Evolutionary conservation across 2,797 vertebrate species (phyloP).

Genomic region (Paguma larvata): DNA sequence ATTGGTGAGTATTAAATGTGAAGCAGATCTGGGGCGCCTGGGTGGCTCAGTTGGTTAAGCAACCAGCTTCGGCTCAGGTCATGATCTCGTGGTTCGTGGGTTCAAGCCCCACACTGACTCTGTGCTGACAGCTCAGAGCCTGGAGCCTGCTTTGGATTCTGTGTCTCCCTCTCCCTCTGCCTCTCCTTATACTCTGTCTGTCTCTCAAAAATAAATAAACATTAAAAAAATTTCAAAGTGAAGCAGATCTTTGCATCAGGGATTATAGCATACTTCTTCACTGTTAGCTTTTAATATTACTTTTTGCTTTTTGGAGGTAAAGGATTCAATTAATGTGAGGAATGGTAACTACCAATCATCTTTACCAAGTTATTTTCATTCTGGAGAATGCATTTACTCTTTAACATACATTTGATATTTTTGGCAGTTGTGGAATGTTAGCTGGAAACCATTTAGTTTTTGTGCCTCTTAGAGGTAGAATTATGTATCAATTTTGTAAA

Average conservation of each 20-base stretch:
- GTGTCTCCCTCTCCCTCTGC: too few species aligned
- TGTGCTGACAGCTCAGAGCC: too few species aligned
- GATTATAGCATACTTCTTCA: not conserved
- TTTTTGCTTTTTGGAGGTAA: not conserved
- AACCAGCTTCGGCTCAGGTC: too few species aligned
- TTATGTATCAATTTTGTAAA: not conserved
- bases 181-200: too few species aligned
- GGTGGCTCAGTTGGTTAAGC: too few species aligned
- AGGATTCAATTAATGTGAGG: not conserved
- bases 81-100: too few species aligned
- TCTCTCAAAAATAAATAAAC: too few species aligned
- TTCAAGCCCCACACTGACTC: too few species aligned
- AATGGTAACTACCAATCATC: not conserved
- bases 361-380: not conserved
- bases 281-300: not conserved
- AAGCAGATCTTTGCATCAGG: not conserved
- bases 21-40: not conserved
- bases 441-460: not conserved
- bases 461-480: slow-evolving; percentile 1
- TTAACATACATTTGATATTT: not conserved
- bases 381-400: not conserved
- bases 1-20: slow-evolving; percentile 91
- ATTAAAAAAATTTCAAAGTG: not conserved
- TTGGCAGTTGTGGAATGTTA: not conserved
- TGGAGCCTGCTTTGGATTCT: too few species aligned